phyloP scores from a whole-genome alignment of 2,113 vertebrate species.

The Crotalus horridus region DNA sequence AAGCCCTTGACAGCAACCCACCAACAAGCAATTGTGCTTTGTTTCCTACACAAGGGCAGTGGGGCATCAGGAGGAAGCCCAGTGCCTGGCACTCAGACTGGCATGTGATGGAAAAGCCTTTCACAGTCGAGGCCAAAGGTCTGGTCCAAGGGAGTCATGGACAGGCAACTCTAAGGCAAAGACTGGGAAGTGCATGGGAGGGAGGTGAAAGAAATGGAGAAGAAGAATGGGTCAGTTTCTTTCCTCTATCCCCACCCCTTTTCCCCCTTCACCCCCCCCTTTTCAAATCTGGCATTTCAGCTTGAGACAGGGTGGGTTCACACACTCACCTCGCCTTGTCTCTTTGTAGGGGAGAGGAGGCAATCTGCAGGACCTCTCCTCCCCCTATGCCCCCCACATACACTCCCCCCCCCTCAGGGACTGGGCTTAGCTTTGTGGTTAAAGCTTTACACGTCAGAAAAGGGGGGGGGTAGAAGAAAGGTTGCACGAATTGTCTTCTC shows the following conservation, averaged over 20 bases:
- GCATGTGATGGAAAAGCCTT: neutral
- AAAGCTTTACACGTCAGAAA: constrained; percentile 39
- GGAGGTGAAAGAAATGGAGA: constrained; percentile 13
- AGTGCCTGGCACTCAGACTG: neutral
- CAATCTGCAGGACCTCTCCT: constrained; percentile 29
- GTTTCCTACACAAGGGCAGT: constrained; percentile 14
- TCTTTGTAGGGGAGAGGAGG: constrained; percentile 15
- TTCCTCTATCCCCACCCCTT: neutral
- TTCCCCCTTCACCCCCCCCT: neutral
- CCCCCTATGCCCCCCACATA: constrained; percentile 3
- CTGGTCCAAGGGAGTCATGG: neutral
- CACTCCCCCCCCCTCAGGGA: constrained; percentile 21
- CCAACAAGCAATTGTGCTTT: constrained; percentile 20
- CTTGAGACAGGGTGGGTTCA: constrained; percentile 26
- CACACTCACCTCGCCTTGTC: constrained; percentile 25
- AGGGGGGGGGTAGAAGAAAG: constrained; percentile 20
- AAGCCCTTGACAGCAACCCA: constrained; percentile 15
- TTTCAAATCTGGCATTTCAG: constrained; percentile 25
- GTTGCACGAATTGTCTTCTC: constrained; percentile 3
- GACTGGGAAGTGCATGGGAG: neutral
- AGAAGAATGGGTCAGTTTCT: constrained; percentile 14
- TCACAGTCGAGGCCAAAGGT: neutral
- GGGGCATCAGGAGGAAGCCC: neutral
- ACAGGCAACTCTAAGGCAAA: neutral
- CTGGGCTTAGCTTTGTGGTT: constrained; percentile 42